Evolutionary conservation across 1,140 invertebrate genomes (phyloP), one percentile per base, ranked within the genome.

Genomic region (Euwallacea fornicatus): DNA sequence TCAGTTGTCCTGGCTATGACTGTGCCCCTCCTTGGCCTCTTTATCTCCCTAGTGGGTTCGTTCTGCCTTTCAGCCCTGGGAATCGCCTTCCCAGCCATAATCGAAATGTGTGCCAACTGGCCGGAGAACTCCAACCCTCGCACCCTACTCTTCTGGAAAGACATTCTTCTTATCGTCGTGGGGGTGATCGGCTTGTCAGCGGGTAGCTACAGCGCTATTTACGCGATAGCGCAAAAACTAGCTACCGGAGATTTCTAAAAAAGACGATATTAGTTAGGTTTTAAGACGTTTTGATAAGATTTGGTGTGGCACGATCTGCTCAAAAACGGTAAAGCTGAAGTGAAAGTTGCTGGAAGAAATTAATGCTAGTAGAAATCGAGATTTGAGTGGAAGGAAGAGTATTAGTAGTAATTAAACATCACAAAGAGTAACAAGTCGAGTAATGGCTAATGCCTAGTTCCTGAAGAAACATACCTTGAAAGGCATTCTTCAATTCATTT

Each of bases 11-110:
- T 94, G 65, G 93, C 93, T 2, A 83, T 90, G 13, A 82, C 86
- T 2, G 86, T 95, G 61, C 93, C 93, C 1, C 83, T 89, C 58
- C 84, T 96, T 53, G 93, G 92, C 16, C 83, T 94, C 2, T 89
- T 96, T 79, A 96, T 96, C 68, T 91, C 93, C 0, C 82, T 95
- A 44, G 90, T 95, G 66, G 94, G 94, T 16, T 91, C 94, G 0
- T 83, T 95, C 13, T 91, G 90, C 65, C 86, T 93, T 10, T 91
- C 91, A 7, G 87, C 91, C 4, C 84, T 95, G 13, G 92, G 92
- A 0, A 85, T 96, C 9, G 89, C 94, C 4, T 92, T 95, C 77
- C 94, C 94, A n/a, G 91, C 91, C 0, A 79, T 94, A n/a, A 90
- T 96, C 75, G 92, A 96, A 77, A 83, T 86, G 0, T 79, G 85